These are phyloP conservation scores for Alectoris magna DNA, from an alignment of 2,797 vertebrate species.

Conservation along the genomic window DNA sequence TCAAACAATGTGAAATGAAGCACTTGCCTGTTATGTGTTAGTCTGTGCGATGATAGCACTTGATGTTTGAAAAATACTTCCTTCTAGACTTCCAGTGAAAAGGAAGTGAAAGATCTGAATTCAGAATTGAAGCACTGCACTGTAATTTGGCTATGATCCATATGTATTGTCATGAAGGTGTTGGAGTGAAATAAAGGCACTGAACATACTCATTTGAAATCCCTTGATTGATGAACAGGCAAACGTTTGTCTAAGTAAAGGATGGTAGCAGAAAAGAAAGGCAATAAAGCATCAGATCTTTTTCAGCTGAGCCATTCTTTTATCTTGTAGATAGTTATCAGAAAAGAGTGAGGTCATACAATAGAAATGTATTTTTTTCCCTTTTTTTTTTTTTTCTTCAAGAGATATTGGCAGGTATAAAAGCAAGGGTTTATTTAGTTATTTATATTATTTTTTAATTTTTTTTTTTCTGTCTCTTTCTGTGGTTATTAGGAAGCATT, in stretches of 20 bases:
- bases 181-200: slow-evolving; percentile 23
- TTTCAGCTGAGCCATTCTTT: neutral
- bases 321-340: neutral
- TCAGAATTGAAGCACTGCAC: neutral
- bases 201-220: slow-evolving; percentile 20
- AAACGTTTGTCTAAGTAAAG: slow-evolving; percentile 10
- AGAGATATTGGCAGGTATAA: neutral
- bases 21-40: neutral
- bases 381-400: neutral
- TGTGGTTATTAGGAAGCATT: neutral
- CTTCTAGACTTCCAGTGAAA: neutral
- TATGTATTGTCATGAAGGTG: neutral
- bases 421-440: neutral
- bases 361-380: neutral
- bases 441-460: neutral
- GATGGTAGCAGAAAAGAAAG: slow-evolving; percentile 16
- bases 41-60: neutral
- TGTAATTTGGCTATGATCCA: neutral
- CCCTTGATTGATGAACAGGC: neutral
- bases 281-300: neutral
- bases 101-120: neutral
- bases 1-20: neutral
- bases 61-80: neutral
- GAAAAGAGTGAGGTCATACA: neutral
- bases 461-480: neutral